These are phyloP conservation scores for Toxotes jaculatrix DNA, from an alignment of 2,113 vertebrate genomes.

Conservation along the genomic window DNA sequence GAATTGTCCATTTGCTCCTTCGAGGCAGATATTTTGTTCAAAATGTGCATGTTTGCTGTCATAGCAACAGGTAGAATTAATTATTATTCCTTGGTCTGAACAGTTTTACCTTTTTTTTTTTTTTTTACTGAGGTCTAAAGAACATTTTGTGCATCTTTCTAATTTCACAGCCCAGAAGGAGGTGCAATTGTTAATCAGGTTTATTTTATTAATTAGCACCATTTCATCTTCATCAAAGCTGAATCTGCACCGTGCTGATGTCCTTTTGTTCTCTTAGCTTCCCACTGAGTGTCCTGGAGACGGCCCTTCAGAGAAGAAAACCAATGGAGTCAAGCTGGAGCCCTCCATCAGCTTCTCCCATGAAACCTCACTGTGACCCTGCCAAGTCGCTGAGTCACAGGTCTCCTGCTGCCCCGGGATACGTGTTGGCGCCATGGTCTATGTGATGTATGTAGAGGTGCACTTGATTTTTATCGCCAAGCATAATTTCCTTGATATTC, in stretches of 20 bases:
- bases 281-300: constrained; percentile 50
- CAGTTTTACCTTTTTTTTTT: too few relatives aligned
- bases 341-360: constrained; percentile 67
- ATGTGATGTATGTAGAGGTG: neutral
- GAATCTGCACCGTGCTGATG: neutral
- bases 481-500: neutral
- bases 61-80: too few relatives aligned
- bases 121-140: too few relatives aligned
- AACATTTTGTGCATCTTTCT: too few relatives aligned
- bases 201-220: too few relatives aligned
- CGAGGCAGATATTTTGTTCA: too few relatives aligned
- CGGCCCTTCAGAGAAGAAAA: constrained; percentile 40
- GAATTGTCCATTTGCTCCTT: too few relatives aligned
- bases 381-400: neutral
- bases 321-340: constrained; percentile 51
- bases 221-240: too few relatives aligned
- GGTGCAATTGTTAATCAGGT: too few relatives aligned
- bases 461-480: constrained; percentile 18
- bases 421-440: neutral
- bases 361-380: constrained; percentile 78
- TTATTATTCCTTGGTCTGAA: too few relatives aligned
- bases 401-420: constrained; percentile 1
- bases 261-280: constrained; percentile 54
- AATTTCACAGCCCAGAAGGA: too few relatives aligned
- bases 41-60: too few relatives aligned